Base-by-base conservation (phyloP, 2,888 invertebrate genomes). In the Acrobasis suavella region DNA sequence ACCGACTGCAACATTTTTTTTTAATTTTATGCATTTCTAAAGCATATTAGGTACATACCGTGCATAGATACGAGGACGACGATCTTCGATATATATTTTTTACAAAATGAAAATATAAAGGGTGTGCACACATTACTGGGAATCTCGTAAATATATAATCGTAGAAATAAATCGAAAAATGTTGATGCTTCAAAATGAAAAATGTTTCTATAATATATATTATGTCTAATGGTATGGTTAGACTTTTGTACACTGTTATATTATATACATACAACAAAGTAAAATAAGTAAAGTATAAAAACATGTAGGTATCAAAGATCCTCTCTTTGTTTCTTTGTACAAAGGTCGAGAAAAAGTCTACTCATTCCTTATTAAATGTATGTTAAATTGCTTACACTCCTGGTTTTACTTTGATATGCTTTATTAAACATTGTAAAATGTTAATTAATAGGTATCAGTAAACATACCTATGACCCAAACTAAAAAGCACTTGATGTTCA, bases 251-350 rank as follows among this genome's bases (percentile, higher is more conserved):
- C 32, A 6, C 46, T 46, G 0, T 14, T 14, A 46, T 42, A 14
- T 39, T 39, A 42, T 14, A 46, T 12, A 1, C 10, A 12, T 12
- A 46, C 14, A 12, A 12, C 12, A 42, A 42, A 10, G 14, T 42
- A 14, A 42, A 10, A 6, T 2, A 39, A 14, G 1, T 10, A 12
- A 42, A 42, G 42, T 42, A 55, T 15, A 16, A 39, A 42, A 22
- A 8, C 42, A 15, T n/a, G 22, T n/a, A 22, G 1, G 22, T 22
- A 38, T 56, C 16, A 46, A 42, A 56, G 56, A 42, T 56, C 56
- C 56, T 42, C 46, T 16, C 42, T 56, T 56, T n/a, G 22, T 42
- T 56, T 56, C 56, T 56, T 56, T 42, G 37, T 55, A 15, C 15
- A 55, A 55, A 55, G 5, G 6, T n/a, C 1, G 15, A 55, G 12